A percentile compares a stretch with the other conserved stretches of the same genome.
Conservation (phyloP, 2,888 invertebrate genomes). For the Ophonus ardosiacus region DNA sequence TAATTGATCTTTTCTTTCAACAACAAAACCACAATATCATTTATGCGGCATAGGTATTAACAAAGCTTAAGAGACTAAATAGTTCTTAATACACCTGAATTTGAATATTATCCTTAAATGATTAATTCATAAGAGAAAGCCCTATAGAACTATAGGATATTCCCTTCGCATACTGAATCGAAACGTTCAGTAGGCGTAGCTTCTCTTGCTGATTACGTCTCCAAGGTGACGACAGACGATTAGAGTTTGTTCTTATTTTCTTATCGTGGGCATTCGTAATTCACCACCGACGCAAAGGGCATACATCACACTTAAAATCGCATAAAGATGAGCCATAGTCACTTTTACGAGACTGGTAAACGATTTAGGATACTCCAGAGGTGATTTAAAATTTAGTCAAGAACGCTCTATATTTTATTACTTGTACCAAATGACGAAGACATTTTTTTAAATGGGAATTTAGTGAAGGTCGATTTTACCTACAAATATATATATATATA, state of each 20-base stretch:
- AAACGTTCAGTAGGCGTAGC: not conserved
- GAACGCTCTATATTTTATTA: not conserved
- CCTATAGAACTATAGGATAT: too few relatives aligned
- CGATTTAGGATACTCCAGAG: constrained; percentile 11
- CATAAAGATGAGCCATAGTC: constrained; percentile 21
- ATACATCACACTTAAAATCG: constrained; percentile 43
- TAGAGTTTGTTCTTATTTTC: constrained; percentile 40
- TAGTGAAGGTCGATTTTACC: not conserved
- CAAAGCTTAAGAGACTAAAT: too few relatives aligned
- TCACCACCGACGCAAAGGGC: not conserved
- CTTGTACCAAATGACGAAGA: not conserved
- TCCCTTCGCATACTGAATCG: too few relatives aligned
- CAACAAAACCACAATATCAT: too few relatives aligned
- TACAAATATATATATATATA: not conserved
- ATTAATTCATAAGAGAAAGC: too few relatives aligned
- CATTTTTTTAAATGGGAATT: not conserved
- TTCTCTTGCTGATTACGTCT: constrained; percentile 8
- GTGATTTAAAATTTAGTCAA: not conserved
- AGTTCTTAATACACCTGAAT: too few relatives aligned
- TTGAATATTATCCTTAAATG: too few relatives aligned
- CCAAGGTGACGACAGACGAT: constrained; percentile 25
- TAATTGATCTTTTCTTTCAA: too few relatives aligned
- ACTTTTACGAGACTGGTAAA: not conserved
- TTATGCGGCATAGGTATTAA: too few relatives aligned
- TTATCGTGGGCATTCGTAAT: constrained; percentile 4